Conservation (phyloP, 2,888 invertebrate genomes). For the Chloroclysta siterata region DNA sequence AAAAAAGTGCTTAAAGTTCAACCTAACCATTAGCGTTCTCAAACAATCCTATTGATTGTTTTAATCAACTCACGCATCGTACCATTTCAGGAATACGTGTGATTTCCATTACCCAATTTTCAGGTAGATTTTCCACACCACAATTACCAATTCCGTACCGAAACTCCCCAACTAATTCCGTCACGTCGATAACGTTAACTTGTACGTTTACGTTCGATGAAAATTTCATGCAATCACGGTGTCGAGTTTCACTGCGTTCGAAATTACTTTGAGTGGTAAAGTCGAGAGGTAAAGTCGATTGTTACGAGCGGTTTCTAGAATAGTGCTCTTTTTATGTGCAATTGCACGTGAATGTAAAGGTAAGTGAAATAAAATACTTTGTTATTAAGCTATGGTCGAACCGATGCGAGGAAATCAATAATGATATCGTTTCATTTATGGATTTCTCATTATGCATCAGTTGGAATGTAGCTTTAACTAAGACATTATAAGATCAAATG, state of each 20-base stretch:
- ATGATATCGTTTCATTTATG: neutral
- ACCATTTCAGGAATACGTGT: neutral
- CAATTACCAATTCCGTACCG: conserved; percentile 45
- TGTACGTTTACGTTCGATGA: conserved; percentile 53
- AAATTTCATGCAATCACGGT: conserved; percentile 55
- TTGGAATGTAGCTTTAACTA: too few relatives aligned
- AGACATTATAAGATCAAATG: too few relatives aligned
- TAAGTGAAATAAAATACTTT: conserved; percentile 32
- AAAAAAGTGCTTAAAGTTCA: neutral
- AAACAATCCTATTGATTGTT: neutral
- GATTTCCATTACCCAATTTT: conserved; percentile 35
- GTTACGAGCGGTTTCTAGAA: conserved; percentile 53
- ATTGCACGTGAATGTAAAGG: conserved; percentile 26
- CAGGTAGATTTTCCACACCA: conserved; percentile 43
- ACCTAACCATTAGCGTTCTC: neutral
- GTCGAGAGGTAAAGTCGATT: conserved; percentile 49
- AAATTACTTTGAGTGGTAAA: conserved; percentile 49
- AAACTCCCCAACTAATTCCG: conserved; percentile 58
- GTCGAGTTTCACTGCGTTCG: conserved; percentile 51
- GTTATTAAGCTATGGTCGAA: neutral
- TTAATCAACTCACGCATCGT: conserved; percentile 2
- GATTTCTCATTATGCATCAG: too few relatives aligned
- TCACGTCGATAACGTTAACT: conserved; percentile 59
- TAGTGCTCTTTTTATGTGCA: conserved; percentile 42
- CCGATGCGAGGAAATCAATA: conserved; percentile 1